phyloP scores from a whole-genome alignment of 2,113 vertebrate species.

The Acinonyx jubatus region DNA sequence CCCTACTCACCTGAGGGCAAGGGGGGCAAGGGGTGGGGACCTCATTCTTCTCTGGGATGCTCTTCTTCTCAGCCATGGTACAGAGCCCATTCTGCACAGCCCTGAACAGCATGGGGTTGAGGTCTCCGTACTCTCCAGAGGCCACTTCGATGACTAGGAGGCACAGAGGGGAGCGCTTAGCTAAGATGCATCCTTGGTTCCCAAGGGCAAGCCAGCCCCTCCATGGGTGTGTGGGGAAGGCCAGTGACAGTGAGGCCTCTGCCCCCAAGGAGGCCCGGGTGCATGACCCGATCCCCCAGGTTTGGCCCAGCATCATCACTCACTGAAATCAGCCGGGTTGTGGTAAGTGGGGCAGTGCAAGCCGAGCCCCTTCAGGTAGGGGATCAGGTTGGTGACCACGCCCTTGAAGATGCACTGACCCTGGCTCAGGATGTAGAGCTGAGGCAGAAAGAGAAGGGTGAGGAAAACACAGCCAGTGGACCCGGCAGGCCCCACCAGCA shows the following conservation, averaged over 20 bases:
- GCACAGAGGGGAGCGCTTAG: conserved; percentile 14
- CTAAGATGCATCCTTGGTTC: not conserved
- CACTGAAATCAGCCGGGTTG: conserved; percentile 99
- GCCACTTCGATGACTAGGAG: conserved; percentile 96
- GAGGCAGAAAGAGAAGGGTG: conserved; percentile 29
- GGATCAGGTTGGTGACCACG: conserved; percentile 95
- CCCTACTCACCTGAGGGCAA: conserved; percentile 88
- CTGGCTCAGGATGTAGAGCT: conserved; percentile 99
- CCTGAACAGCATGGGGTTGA: conserved; percentile 96
- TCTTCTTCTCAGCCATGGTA: conserved; percentile 93
- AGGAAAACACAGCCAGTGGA: not conserved
- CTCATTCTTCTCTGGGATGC: conserved; percentile 90
- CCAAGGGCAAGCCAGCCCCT: not conserved
- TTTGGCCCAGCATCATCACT: conserved; percentile 78
- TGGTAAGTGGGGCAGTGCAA: conserved; percentile 99
- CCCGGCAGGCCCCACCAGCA: not conserved
- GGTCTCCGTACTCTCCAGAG: conserved; percentile 97
- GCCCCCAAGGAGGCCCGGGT: not conserved
- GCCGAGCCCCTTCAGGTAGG: conserved; percentile 96
- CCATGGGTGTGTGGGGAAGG: not conserved
- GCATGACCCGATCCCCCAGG: not conserved
- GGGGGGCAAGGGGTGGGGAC: conserved; percentile 87
- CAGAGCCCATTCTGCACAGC: conserved; percentile 96
- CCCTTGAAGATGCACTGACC: conserved; percentile 99
- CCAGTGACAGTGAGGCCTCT: not conserved